These are phyloP conservation scores for Sorex maritimensis DNA, from an alignment of 2,797 vertebrate species.

Conservation along the genomic window DNA sequence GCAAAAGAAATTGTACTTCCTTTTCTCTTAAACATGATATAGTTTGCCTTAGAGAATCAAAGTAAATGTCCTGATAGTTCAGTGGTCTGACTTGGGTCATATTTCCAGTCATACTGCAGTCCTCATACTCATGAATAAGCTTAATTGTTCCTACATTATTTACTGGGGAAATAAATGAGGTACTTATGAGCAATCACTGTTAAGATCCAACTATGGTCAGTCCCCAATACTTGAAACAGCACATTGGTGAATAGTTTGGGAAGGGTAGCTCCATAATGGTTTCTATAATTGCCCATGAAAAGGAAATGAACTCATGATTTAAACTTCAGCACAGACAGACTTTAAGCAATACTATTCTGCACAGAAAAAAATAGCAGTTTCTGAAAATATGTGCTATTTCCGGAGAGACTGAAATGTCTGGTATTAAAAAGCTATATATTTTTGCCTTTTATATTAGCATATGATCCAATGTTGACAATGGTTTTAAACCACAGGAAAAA, in stretches of 20 bases:
- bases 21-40: neutral
- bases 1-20: neutral
- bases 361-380: neutral
- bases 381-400: conserved; percentile 46
- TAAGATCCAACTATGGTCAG: neutral
- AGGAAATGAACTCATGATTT: neutral
- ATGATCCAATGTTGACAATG: conserved; percentile 23
- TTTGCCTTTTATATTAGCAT: conserved; percentile 54
- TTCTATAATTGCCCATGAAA: neutral
- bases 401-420: neutral
- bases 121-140: neutral
- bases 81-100: neutral
- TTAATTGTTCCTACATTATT: neutral
- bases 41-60: neutral
- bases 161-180: neutral
- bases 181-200: neutral
- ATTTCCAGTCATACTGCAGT: neutral
- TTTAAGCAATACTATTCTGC: conserved; percentile 28
- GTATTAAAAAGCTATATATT: conserved; percentile 30
- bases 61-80: neutral
- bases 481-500: conserved; percentile 75
- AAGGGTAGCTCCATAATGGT: neutral
- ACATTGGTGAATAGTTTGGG: neutral
- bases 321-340: neutral
- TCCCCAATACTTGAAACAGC: neutral